These are phyloP conservation scores for Nerophis lumbriciformis DNA, from an alignment of 2,113 vertebrate genomes.

Conservation along the genomic window DNA sequence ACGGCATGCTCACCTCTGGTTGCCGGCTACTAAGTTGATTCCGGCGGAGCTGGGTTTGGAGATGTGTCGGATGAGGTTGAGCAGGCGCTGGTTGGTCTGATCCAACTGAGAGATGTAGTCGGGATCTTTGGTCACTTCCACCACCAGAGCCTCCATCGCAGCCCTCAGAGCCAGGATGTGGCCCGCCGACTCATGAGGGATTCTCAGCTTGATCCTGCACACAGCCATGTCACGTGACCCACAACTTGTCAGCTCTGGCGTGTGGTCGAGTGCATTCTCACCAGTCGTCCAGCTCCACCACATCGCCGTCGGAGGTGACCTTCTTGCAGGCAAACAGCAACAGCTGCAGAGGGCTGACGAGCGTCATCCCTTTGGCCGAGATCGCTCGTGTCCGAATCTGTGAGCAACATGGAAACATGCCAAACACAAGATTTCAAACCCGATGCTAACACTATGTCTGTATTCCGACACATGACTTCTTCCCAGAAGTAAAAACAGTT, in stretches of 20 bases:
- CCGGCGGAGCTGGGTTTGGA: constrained; percentile 80
- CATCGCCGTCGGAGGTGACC: constrained; percentile 78
- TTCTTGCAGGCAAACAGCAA: constrained; percentile 93
- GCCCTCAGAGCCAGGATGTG: constrained; percentile 78
- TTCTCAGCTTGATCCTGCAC: constrained; percentile 81
- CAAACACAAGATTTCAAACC: too few species aligned
- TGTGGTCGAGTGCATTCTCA: constrained; percentile 42
- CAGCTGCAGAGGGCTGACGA: constrained; percentile 91
- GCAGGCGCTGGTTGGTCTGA: constrained; percentile 72
- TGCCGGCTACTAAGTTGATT: constrained; percentile 72
- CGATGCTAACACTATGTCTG: too few species aligned
- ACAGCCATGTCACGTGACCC: background rate
- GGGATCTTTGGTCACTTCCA: constrained; percentile 86
- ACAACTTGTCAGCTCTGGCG: background rate
- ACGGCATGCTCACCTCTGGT: constrained; percentile 63
- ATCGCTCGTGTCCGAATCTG: constrained; percentile 95
- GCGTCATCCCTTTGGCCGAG: constrained; percentile 94
- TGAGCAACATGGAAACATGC: background rate
- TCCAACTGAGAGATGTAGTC: constrained; percentile 79
- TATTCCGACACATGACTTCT: too few species aligned
- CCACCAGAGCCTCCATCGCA: constrained; percentile 84
- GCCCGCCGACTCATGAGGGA: constrained; percentile 76
- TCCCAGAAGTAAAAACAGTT: too few species aligned
- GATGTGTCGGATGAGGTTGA: constrained; percentile 79
- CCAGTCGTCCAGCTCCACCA: constrained; percentile 88